phyloP scores from a whole-genome alignment of 2,888 invertebrate genomes.

The Catocala sponsa region DNA sequence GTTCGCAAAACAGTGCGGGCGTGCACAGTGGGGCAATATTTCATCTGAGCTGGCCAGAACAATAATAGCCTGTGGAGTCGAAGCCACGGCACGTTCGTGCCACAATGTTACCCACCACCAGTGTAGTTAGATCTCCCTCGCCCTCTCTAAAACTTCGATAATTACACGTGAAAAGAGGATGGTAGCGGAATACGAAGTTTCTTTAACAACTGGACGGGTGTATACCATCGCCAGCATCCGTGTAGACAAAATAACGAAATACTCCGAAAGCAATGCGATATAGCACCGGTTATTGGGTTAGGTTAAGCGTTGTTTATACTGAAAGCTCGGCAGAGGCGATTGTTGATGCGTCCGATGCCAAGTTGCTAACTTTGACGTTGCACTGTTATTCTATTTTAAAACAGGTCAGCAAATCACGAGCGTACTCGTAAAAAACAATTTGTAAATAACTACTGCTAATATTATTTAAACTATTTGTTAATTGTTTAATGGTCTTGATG shows the following conservation, averaged over 20 bases:
- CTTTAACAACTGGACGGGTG: slow-evolving; percentile 64
- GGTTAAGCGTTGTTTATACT: slow-evolving; percentile 84
- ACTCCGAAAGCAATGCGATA: slow-evolving; percentile 86
- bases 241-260: slow-evolving; percentile 87
- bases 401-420: slow-evolving; percentile 45
- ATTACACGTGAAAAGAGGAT: slow-evolving; percentile 50
- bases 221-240: slow-evolving; percentile 83
- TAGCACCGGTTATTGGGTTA: slow-evolving; percentile 84
- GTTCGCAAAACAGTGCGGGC: slow-evolving; percentile 83
- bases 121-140: slow-evolving; percentile 60
- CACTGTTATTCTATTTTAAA: slow-evolving; percentile 69
- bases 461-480: not conserved
- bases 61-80: slow-evolving; percentile 85
- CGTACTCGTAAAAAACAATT: slow-evolving; percentile 20
- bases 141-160: slow-evolving; percentile 54
- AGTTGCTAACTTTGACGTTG: slow-evolving; percentile 72
- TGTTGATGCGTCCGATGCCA: slow-evolving; percentile 84
- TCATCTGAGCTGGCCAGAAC: slow-evolving; percentile 87
- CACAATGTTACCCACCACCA: slow-evolving; percentile 82
- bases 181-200: slow-evolving; percentile 54
- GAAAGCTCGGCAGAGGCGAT: slow-evolving; percentile 73
- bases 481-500: not conserved
- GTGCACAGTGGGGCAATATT: slow-evolving; percentile 86
- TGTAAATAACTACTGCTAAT: slow-evolving; percentile 1
- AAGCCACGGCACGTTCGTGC: slow-evolving; percentile 87